Conservation (phyloP, 2,888 invertebrate genomes). For the Plebejus anna region DNA sequence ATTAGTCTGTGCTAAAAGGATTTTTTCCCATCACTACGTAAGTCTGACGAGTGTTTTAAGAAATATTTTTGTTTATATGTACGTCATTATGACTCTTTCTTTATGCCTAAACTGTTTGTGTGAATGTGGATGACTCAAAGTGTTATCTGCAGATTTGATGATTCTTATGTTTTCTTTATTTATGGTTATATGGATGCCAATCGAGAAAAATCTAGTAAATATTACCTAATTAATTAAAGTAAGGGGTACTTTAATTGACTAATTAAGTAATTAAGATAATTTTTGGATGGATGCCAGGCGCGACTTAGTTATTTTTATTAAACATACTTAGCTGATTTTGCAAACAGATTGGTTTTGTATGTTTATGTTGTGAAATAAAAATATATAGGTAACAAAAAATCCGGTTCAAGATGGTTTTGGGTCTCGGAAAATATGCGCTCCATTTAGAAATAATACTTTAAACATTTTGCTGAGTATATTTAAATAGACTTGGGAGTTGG, state of each 20-base stretch:
- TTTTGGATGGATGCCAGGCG: not conserved
- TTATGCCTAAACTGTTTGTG: not conserved
- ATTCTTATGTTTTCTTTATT: not conserved
- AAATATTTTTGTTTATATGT: not conserved
- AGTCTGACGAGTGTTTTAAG: not conserved
- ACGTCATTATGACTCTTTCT: not conserved
- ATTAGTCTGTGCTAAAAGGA: not conserved
- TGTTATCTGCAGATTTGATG: not conserved
- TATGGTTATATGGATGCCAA: not conserved
- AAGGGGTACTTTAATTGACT: not conserved
- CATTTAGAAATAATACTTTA: not conserved
- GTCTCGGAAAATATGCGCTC: not conserved
- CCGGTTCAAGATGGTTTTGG: not conserved
- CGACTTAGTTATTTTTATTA: not conserved
- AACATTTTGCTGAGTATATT: not conserved
- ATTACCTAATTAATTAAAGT: no score
- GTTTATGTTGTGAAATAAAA: not conserved
- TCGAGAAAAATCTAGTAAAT: no score
- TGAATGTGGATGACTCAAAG: not conserved
- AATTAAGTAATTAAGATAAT: no score
- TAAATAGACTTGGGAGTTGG: not conserved
- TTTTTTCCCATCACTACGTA: conserved; percentile 7
- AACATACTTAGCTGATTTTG: not conserved
- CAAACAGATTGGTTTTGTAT: not conserved
- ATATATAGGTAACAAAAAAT: not conserved